A percentile compares a stretch with the other conserved stretches of the same genome.
These are phyloP conservation scores for Sebastes fasciatus DNA, from an alignment of 2,113 vertebrate genomes.

Conservation along the genomic window DNA sequence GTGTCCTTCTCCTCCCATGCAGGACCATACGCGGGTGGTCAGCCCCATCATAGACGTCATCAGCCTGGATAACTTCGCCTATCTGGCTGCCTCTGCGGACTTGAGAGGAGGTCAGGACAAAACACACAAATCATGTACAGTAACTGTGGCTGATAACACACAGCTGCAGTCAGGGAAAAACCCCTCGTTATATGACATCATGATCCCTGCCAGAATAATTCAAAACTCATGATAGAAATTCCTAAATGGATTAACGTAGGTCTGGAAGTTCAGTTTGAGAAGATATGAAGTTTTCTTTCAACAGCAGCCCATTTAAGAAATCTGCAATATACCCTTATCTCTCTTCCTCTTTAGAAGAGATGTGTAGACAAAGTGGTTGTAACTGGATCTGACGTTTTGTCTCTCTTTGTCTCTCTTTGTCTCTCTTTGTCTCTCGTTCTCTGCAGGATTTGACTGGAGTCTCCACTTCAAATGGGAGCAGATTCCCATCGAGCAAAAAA, in stretches of 20 bases:
- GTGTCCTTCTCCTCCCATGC: constrained; percentile 30
- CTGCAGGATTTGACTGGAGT: constrained; percentile 98
- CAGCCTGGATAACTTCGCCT: constrained; percentile 98
- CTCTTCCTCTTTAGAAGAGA: background rate
- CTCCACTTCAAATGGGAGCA: constrained; percentile 99
- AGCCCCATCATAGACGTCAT: constrained; percentile 99
- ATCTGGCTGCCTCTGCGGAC: constrained; percentile 97
- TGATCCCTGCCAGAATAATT: background rate
- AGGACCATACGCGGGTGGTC: constrained; percentile 97
- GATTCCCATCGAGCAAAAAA: constrained; percentile 98
- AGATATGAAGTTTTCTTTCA: background rate
- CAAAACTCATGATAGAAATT: background rate
- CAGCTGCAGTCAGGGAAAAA: constrained; percentile 13
- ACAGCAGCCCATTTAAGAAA: background rate
- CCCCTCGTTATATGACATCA: background rate
- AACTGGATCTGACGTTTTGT: background rate
- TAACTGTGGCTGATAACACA: constrained; percentile 9
- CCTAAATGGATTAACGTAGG: background rate
- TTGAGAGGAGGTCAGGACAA: constrained; percentile 92
- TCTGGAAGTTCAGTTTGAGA: background rate
- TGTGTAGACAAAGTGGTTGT: background rate
- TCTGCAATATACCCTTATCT: background rate
- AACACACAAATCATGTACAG: constrained; percentile 1
- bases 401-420: background rate
- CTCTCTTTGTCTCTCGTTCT: background rate